Base-by-base conservation (phyloP, 2,113 vertebrate genomes). In the Pelobates fuscus region DNA sequence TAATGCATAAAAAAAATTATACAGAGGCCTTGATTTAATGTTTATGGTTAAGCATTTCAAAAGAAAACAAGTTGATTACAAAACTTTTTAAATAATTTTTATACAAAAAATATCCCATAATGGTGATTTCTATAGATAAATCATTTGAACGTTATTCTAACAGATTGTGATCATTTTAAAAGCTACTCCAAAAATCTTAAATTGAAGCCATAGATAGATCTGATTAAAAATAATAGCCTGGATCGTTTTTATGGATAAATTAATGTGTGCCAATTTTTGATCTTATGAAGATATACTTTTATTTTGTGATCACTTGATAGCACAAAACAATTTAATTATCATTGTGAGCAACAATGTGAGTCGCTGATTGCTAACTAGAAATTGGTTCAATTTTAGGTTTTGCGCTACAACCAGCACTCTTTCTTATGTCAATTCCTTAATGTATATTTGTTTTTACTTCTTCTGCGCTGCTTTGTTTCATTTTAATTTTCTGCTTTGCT, bases 401-500 rank as follows among this genome's bases (percentile, higher is more conserved):
- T 49, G 44, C 8, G 15, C 44, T 49, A 14, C 15, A 14, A 18
- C 44, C 44, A 18, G 44, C 5, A 12, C 17, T 14, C 44, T 17
- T 15, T 14, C 12, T 11, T 17, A 17, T 2, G 44, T 1, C 44
- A 49, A 18, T 17, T 5, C 3, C 44, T 49, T 49, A 17, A 17
- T 49, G 44, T 14, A 17, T 49, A 49, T 49, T 49, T 49, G 44
- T 49, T 49, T 18, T 49, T 18, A 14, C 44, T 18, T 8, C 44
- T 49, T 11, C 17, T 17, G 17, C 44, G 15, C 15, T 49, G 12
- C 32, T 37, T 18, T 49, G 3, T 17, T 3, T 49, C 1, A 14
- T 17, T 49, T 49, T 49, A 49, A 49, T 49, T 49, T 49, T 49
- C 44, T 49, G 44, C 44, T 49, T 49, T 49, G 44, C 44, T 49